Conservation (phyloP, 2,888 invertebrate genomes). For the Venustoraphidia nigricollis region DNA sequence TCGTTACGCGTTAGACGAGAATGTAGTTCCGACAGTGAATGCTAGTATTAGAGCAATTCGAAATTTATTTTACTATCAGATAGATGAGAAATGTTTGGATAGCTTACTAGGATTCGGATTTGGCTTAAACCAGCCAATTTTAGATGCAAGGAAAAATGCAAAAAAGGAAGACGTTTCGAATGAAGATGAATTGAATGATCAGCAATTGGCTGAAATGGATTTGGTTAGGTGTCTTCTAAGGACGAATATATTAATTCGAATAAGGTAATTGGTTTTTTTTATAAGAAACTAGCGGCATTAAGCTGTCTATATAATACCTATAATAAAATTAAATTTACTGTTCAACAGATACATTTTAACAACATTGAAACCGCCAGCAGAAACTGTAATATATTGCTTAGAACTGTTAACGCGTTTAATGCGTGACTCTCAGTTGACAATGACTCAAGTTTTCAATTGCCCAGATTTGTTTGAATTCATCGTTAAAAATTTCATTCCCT, state of each 20-base stretch:
- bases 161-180: slow-evolving; percentile 12
- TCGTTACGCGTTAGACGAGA: slow-evolving; percentile 77
- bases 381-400: slow-evolving; percentile 56
- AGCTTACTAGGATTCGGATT: slow-evolving; percentile 47
- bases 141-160: slow-evolving; percentile 16
- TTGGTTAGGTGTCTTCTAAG: slow-evolving; percentile 55
- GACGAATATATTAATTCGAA: slow-evolving; percentile 60
- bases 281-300: too few relatives aligned
- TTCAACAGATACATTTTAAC: slow-evolving; percentile 56
- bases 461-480: slow-evolving; percentile 48
- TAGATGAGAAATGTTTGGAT: slow-evolving; percentile 66
- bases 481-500: slow-evolving; percentile 40
- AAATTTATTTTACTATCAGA: slow-evolving; percentile 55
- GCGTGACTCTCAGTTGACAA: slow-evolving; percentile 56
- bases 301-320: background rate
- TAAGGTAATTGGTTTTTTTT: slow-evolving; percentile 36
- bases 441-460: slow-evolving; percentile 43
- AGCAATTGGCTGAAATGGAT: slow-evolving; percentile 72
- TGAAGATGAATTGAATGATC: slow-evolving; percentile 53
- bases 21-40: slow-evolving; percentile 51
- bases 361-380: slow-evolving; percentile 49
- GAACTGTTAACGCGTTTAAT: slow-evolving; percentile 66
- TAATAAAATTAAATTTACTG: background rate
- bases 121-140: slow-evolving; percentile 44
- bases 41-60: slow-evolving; percentile 64